Evolutionary conservation across 2,113 vertebrate genomes (phyloP), one percentile per base, ranked within the genome.

Genomic region (Tauraco erythrolophus): DNA sequence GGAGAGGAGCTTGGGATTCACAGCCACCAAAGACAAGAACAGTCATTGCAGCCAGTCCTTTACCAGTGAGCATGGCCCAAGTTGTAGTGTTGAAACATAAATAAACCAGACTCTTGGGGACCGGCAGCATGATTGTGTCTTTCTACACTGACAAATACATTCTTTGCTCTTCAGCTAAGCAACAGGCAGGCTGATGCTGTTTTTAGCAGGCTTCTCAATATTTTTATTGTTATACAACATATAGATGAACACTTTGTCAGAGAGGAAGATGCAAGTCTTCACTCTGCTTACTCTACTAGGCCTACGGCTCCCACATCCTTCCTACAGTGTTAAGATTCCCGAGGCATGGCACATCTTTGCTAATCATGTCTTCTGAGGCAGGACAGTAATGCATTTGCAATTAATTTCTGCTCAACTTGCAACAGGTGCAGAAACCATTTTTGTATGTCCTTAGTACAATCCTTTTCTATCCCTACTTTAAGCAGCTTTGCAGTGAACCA

Each of bases 121-220:
- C 39, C 61, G 75, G 61, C 48, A 79, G 50, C 35, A 50, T 0
- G 10, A 31, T 2, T 57, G 14, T 27, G 61, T 45, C 75, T 81
- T 82, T 94, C 84, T 69, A 48, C 78, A 46, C 18, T 50, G 48
- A 90, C 33, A 83, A n/a, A 37, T 19, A 53, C 0, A 10, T 45
- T 69, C 92, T 88, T 65, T 72, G 84, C 90, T 80, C 45, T 86
- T 81, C 81, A 89, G 80, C 77, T 82, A 91, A 95, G 81, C 62
- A 80, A 46, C 19, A 66, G 54, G 65, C 57, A 84, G 62, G 53
- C 60, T 91, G 57, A 58, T 60, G 81, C 72, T 95, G 65, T 70
- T 95, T 81, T 65, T 57, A 91, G 50, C n/a, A 93, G 37, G 70
- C 66, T 92, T 84, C 72, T 79, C 81, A 53, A 4, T 57, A 41